Conservation (phyloP, 2,113 vertebrate genomes). For the Leptobrachium ailaonicum region DNA sequence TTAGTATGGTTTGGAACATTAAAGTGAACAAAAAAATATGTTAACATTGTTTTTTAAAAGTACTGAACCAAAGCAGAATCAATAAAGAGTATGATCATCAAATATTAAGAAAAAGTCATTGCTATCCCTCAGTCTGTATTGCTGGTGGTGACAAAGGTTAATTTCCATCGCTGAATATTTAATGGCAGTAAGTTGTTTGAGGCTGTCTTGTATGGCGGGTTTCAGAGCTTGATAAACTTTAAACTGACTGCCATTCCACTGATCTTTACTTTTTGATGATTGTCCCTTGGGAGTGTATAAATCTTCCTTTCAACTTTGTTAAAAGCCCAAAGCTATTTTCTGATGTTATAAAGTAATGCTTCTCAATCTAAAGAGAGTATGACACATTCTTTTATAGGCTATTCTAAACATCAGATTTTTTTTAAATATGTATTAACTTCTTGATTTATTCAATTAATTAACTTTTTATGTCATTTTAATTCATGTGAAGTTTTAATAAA, state of each 20-base stretch:
- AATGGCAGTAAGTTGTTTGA: conserved; percentile 40
- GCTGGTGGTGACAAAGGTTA: conserved; percentile 49
- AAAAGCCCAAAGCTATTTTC: conserved; percentile 43
- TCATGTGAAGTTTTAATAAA: no score
- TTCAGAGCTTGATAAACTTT: conserved; percentile 49
- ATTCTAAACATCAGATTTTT: no score
- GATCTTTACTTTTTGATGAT: conserved; percentile 56
- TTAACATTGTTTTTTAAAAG: not conserved
- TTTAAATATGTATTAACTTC: no score
- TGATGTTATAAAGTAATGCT: conserved; percentile 48
- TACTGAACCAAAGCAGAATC: not conserved
- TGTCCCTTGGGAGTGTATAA: conserved; percentile 53
- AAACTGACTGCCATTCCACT: conserved; percentile 47
- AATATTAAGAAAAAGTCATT: conserved; percentile 20
- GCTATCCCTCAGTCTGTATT: conserved; percentile 29
- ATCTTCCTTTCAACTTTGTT: conserved; percentile 52
- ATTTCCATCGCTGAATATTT: not conserved
- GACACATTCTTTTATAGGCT: no score
- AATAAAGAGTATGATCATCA: conserved; percentile 24
- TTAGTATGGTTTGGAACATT: no score
- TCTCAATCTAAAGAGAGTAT: no score
- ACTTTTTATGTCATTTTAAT: no score
- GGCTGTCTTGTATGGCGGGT: conserved; percentile 50
- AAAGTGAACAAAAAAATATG: no score
- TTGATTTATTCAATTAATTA: no score